Base-by-base conservation (phyloP, 2,888 invertebrate genomes). In the Myopa tessellatipennis region DNA sequence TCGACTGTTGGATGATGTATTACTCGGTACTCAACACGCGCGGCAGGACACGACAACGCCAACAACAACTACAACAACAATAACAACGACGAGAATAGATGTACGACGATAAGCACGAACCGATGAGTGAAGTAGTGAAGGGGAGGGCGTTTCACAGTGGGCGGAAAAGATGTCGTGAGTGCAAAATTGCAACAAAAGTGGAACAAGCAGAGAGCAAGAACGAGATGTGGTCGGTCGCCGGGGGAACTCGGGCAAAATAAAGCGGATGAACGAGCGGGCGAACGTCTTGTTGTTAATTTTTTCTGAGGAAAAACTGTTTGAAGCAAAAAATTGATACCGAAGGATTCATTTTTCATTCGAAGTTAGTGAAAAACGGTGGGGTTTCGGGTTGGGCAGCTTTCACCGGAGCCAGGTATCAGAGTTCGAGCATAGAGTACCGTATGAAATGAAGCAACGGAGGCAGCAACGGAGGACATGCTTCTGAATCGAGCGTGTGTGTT, bases 1-100 rank as follows among this genome's bases (percentile, higher is more conserved):
- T 74, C 65, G 63, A 26, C 50, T 55, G 67, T 75, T 69, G 75
- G 34, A 75, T 75, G 75, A 75, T 75, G 75, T 45, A 75, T 68
- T 36, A 68, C 68, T 68, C 69, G 38, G 45, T 58, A 70, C 70
- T 52, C 55, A 55, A 38, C 52, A 70, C 65, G 65, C 52, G 26
- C 52, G 14, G 71, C 38, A 55, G 52, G 14, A 26, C 61, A 61
- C 52, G 65, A 3, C 65, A 16, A 38, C 65, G 38, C 38, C 65
- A 12, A 36, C 65, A 38, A 45, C 45, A 45, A 45, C 1, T 26
- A 26, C 26, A 36, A 65, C 65, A 12, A 36, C 65, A 38, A 45
- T 10, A 45, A 45, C 45, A 45, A 6, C 45, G 3, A 45, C 45
- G 55, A 55, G 8, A 16, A 36, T 65, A 38, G 65, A 65, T 65